Base-by-base conservation (phyloP, 2,888 invertebrate genomes). In the Lepidonotus clava region DNA sequence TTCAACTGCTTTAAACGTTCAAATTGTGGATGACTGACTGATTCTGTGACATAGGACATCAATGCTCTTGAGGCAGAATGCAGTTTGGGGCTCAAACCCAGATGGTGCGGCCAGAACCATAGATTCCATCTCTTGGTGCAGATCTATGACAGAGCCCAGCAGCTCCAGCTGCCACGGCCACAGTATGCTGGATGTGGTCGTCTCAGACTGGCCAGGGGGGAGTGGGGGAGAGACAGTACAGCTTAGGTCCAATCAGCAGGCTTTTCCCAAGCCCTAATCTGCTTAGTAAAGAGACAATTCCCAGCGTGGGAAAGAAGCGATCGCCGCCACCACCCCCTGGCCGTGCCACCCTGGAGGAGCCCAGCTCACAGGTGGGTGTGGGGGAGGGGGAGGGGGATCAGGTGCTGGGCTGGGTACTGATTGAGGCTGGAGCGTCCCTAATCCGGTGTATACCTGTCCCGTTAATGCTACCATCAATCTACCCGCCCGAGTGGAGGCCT, bases 231-330 rank as follows among this genome's bases (percentile, higher is more conserved):
- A 34, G 71, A 38, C 38, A n/a, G 71, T 36, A 71, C 71, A 71
- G 71, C 71, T 71, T 71, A 71, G 71, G 71, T 71, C 71, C 71
- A 71, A 71, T 71, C 71, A 71, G 71, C 28, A 18, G 71, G 71
- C 71, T 38, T 38, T 36, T 38, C 71, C 38, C 14, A 0, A 1
- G 71, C 18, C 71, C 21, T 71, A 71, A 71, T 71, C 71, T 71
- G 71, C 71, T 71, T 71, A 71, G 71, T 71, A 71, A 71, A 38
- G 71, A 71, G 71, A 71, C 71, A 71, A 71, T 71, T 71, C 38
- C 71, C n/a, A 38, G 71, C 71, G 71, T n/a, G 71, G 18, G 34
- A 71, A 34, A 34, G 71, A 36, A 71, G 71, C 38, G 71, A 71
- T 36, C 71, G 5, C 71, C 71, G 36, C 18, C 71, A 34, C 56